Base-by-base conservation (phyloP, 2,797 vertebrate genomes). In the Sandelia bainsii region DNA sequence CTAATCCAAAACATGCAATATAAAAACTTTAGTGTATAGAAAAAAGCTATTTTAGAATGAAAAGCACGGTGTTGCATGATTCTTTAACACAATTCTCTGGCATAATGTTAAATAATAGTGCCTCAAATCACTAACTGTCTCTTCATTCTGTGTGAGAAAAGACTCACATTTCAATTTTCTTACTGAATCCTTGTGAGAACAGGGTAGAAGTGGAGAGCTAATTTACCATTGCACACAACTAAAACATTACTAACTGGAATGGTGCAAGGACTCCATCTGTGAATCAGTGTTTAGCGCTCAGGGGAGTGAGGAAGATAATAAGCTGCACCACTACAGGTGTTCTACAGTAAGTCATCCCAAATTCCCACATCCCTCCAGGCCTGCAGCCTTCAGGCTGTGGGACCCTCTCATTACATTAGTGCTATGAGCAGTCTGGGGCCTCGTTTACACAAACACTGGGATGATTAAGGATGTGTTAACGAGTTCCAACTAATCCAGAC, bases 391-490 rank as follows among this genome's bases (percentile, higher is more conserved):
- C 72, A 76, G 77, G 68, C 83, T 75, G 58, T 51, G 70, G 72
- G 81, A 77, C 80, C 75, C 77, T 68, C 77, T 89, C 83, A 85
- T 91, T 87, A 80, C 77, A 88, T 91, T 87, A 90, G 84, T 16
- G 64, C 80, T 76, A 62, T 57, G 75, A 78, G 82, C 84, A 74
- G 82, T 68, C 75, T 70, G 88, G 87, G 88, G 80, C 72, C 79
- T 69, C 61, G 25, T 90, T 89, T 87, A 90, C 89, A 92, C 88
- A 92, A 93, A 92, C 85, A 90, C 74, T 54, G 77, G 83, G 85
- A 92, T 92, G 91, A 93, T 93, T 92, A 91, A 91, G 82, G 84
- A 89, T 61, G 87, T 92, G 91, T 90, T 93, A 92, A 92, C 75
- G 83, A 91, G 80, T 84, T 77, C 70, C 51, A n/a, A 14, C 82